Conservation (phyloP, 2,113 vertebrate genomes). For the Gallinago paraguaiae region DNA sequence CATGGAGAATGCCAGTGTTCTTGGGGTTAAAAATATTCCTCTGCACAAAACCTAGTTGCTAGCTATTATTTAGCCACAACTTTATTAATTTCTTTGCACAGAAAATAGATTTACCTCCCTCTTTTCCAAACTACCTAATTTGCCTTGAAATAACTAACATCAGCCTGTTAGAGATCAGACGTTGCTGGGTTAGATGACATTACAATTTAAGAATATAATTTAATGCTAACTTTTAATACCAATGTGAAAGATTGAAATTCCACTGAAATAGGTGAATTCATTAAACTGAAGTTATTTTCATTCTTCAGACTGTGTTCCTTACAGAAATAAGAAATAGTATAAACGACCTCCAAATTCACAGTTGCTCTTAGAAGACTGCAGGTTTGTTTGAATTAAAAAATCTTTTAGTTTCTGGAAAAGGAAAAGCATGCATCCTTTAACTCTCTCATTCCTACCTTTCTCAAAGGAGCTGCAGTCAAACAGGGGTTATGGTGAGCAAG, state of each 20-base stretch:
- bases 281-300: slow-evolving; percentile 60
- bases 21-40: neutral
- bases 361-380: slow-evolving; percentile 27
- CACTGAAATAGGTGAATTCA: slow-evolving; percentile 39
- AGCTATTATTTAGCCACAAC: neutral
- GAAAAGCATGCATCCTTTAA: neutral
- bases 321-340: slow-evolving; percentile 59
- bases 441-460: neutral
- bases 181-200: slow-evolving; percentile 12
- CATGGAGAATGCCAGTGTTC: neutral
- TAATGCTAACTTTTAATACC: slow-evolving; percentile 35
- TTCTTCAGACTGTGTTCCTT: slow-evolving; percentile 53
- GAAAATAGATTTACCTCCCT: slow-evolving; percentile 15
- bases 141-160: slow-evolving; percentile 33
- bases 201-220: slow-evolving; percentile 53
- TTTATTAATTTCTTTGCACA: slow-evolving; percentile 19
- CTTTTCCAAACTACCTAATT: slow-evolving; percentile 43
- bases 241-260: slow-evolving; percentile 54
- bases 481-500: accelerated
- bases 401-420: neutral
- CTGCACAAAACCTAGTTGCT: neutral
- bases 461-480: neutral
- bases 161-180: slow-evolving; percentile 17
- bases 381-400: neutral
- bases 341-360: slow-evolving; percentile 56